phyloP scores from a whole-genome alignment of 1,140 invertebrate species.

The Maconellicoccus hirsutus region DNA sequence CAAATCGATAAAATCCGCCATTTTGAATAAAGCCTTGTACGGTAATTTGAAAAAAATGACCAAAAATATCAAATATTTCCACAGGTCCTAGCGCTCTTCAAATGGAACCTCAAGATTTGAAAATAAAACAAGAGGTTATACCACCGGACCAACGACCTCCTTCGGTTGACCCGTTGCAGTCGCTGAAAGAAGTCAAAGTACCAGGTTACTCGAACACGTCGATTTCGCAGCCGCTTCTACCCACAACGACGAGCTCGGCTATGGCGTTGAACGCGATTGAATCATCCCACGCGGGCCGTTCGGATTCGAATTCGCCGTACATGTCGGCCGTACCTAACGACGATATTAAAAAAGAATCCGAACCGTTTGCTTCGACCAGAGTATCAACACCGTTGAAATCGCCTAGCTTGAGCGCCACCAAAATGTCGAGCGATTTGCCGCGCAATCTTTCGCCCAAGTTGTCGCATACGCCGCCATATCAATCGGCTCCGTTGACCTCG shows the following conservation, averaged over 20 bases:
- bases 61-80: too few species aligned
- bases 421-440: slow-evolving; percentile 33
- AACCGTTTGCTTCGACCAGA: slow-evolving; percentile 34
- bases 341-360: slow-evolving; percentile 63
- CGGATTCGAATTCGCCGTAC: slow-evolving; percentile 23
- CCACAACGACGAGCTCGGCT: slow-evolving; percentile 28
- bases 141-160: slow-evolving; percentile 40
- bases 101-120: slow-evolving; percentile 59
- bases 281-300: not conserved
- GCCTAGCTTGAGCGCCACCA: not conserved
- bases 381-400: slow-evolving; percentile 36
- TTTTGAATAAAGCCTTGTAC: not conserved
- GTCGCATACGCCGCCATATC: slow-evolving; percentile 30
- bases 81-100: slow-evolving; percentile 24
- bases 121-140: slow-evolving; percentile 61
- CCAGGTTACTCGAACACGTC: slow-evolving; percentile 46
- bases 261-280: slow-evolving; percentile 25
- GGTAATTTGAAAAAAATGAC: too few species aligned
- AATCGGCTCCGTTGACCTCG: not conserved
- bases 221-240: slow-evolving; percentile 33
- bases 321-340: slow-evolving; percentile 40
- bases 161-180: slow-evolving; percentile 56
- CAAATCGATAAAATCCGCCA: not conserved
- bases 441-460: slow-evolving; percentile 29
- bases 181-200: slow-evolving; percentile 66